phyloP scores from a whole-genome alignment of 1,140 invertebrate genomes.

The Rhizoglyphus robini region DNA sequence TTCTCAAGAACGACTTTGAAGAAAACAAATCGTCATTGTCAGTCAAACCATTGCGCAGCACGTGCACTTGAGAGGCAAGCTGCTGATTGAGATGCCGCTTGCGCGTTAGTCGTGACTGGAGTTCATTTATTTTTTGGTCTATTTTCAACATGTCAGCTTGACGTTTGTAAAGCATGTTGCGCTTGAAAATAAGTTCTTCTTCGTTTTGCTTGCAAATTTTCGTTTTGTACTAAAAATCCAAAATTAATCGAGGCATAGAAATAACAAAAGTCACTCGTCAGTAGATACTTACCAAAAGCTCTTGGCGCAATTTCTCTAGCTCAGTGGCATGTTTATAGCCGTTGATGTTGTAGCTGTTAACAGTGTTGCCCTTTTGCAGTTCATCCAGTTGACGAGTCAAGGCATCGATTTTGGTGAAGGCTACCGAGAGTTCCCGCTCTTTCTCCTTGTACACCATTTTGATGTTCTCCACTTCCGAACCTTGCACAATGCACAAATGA shows the following conservation, averaged over 20 bases:
- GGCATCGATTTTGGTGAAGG: conserved; percentile 87
- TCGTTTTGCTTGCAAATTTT: conserved; percentile 90
- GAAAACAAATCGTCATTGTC: conserved; percentile 23
- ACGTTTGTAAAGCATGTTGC: conserved; percentile 63
- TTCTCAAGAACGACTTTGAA: not conserved
- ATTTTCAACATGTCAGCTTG: conserved; percentile 80
- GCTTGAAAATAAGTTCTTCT: conserved; percentile 64
- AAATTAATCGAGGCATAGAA: not conserved
- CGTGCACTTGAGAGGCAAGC: conserved; percentile 31
- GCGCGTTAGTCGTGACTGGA: conserved; percentile 72
- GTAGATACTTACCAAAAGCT: conserved; percentile 66
- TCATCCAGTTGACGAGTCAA: conserved; percentile 83
- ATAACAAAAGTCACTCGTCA: no score
- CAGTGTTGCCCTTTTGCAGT: conserved; percentile 35
- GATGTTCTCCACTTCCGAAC: conserved; percentile 74
- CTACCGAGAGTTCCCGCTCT: conserved; percentile 85
- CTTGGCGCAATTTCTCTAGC: conserved; percentile 66
- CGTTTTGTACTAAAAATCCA: conserved; percentile 77
- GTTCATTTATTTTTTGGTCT: conserved; percentile 78
- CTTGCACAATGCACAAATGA: not conserved
- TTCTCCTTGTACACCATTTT: conserved; percentile 91
- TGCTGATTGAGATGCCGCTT: conserved; percentile 74
- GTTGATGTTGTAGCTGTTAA: conserved; percentile 29
- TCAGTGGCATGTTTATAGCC: conserved; percentile 46
- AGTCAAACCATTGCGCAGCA: not conserved